Conservation (phyloP, 2,113 vertebrate genomes). For the Etia nguti region DNA sequence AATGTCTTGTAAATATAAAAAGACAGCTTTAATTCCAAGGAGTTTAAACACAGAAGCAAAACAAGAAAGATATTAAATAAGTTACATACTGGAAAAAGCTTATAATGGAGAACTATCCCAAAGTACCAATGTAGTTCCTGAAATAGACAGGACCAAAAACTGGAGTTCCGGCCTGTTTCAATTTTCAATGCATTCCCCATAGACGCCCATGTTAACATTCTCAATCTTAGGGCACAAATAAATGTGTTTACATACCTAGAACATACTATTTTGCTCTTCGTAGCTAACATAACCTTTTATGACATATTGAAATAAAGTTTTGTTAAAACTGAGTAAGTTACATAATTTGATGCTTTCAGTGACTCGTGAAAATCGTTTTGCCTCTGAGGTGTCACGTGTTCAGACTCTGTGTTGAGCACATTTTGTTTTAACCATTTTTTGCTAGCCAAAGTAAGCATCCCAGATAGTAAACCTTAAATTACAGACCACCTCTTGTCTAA, state of each 20-base stretch:
- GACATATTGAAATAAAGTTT: background rate
- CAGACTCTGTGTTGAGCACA: background rate
- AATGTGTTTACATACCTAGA: background rate
- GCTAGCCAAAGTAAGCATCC: background rate
- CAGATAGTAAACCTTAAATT: background rate
- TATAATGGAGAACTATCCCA: too few relatives aligned
- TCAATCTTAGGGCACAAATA: background rate
- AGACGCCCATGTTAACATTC: background rate
- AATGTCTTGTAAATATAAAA: background rate
- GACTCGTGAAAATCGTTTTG: background rate
- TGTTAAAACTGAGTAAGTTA: background rate
- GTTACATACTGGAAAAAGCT: too few relatives aligned
- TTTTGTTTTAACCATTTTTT: background rate
- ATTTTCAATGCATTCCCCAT: background rate
- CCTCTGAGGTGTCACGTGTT: background rate
- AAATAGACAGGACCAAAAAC: background rate
- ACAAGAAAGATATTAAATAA: background rate
- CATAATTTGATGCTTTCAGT: background rate
- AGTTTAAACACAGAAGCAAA: background rate
- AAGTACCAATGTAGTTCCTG: too few relatives aligned
- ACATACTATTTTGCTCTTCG: background rate
- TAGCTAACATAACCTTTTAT: background rate
- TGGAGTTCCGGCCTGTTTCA: background rate
- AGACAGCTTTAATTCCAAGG: background rate
- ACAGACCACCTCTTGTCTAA: background rate